Evolutionary conservation across 2,888 invertebrate species (phyloP).

Genomic region (Trachelus iudaicus): DNA sequence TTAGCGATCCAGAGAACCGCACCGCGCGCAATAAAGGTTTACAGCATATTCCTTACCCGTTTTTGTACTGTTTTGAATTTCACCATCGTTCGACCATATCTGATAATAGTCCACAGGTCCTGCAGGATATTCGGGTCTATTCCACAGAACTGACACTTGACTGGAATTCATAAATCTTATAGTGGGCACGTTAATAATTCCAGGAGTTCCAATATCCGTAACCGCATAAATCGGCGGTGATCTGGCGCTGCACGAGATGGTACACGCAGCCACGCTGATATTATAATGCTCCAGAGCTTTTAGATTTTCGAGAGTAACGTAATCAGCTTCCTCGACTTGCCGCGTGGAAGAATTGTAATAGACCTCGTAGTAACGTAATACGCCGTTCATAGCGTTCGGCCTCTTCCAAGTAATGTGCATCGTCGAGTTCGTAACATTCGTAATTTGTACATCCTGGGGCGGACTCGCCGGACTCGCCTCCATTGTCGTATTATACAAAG

Average conservation of each 20-base stretch:
- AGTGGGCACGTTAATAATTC: conserved; percentile 61
- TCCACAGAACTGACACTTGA: conserved; percentile 67
- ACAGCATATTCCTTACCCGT: conserved; percentile 38
- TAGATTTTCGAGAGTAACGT: conserved; percentile 61
- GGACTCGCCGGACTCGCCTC: conserved; percentile 76
- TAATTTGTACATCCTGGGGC: conserved; percentile 72
- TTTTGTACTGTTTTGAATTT: conserved; percentile 50
- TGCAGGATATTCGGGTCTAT: conserved; percentile 62
- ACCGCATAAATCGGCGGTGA: conserved; percentile 68
- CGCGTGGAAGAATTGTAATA: conserved; percentile 62
- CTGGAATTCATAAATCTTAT: conserved; percentile 66
- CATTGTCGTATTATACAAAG: conserved; percentile 74
- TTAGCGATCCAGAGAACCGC: too few relatives aligned
- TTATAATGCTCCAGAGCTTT: conserved; percentile 76
- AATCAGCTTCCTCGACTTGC: conserved; percentile 45
- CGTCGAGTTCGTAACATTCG: conserved; percentile 73
- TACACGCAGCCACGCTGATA: conserved; percentile 79
- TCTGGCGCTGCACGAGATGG: conserved; percentile 73
- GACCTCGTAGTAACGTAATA: conserved; percentile 76
- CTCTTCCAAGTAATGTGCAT: conserved; percentile 76
- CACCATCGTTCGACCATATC: conserved; percentile 62
- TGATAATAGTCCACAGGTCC: conserved; percentile 69
- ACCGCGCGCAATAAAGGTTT: background rate
- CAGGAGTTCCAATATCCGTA: conserved; percentile 74
- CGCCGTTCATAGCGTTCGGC: conserved; percentile 79